Conservation (phyloP, 1,140 invertebrate genomes). For the Drosophila willistoni region DNA sequence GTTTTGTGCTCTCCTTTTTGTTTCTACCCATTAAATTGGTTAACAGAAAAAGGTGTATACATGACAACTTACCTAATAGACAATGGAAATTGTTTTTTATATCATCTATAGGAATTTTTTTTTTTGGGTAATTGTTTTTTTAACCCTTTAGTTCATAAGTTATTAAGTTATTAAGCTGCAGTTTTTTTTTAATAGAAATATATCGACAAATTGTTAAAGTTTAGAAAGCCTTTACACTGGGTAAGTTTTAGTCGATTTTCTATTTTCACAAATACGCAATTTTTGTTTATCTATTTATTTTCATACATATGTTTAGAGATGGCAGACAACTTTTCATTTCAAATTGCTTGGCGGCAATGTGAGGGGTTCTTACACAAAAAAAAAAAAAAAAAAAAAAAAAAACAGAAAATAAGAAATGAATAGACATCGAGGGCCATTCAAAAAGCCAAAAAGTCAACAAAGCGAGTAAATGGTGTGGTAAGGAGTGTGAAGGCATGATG, state of each 20-base stretch:
- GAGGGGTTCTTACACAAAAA: slow-evolving; percentile 3
- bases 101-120: too few species aligned
- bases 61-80: too few species aligned
- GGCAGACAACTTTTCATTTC: slow-evolving; percentile 76
- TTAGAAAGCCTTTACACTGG: neutral
- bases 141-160: too few species aligned
- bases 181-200: too few species aligned
- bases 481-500: slow-evolving; percentile 7
- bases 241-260: neutral
- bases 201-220: too few species aligned
- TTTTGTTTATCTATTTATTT: slow-evolving; percentile 44
- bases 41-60: too few species aligned
- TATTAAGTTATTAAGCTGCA: too few species aligned
- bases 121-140: too few species aligned
- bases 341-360: slow-evolving; percentile 59
- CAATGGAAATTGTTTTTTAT: too few species aligned
- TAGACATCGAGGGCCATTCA: slow-evolving; percentile 69
- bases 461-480: slow-evolving; percentile 25
- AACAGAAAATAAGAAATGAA: slow-evolving; percentile 69
- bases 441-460: slow-evolving; percentile 79
- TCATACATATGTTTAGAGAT: slow-evolving; percentile 57
- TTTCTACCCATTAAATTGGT: too few species aligned
- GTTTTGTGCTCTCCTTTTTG: neutral
- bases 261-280: neutral
- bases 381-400: slow-evolving; percentile 17